Evolutionary conservation across 2,797 vertebrate species (phyloP).

Genomic region (Danio choprae): DNA sequence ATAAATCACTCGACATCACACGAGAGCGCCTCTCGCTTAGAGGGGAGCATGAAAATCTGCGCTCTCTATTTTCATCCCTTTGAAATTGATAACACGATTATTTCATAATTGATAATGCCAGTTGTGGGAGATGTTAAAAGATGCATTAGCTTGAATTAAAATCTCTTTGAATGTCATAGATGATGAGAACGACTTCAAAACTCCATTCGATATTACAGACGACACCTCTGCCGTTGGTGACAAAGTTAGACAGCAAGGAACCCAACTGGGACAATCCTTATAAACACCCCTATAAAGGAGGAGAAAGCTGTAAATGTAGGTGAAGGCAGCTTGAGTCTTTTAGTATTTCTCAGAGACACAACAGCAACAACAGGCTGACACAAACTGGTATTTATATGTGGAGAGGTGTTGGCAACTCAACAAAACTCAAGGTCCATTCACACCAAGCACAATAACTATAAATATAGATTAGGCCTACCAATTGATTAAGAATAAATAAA

Average conservation of each 20-base stretch:
- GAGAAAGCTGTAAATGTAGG: conserved; percentile 46
- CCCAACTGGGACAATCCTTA: conserved; percentile 35
- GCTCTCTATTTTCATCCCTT: conserved; percentile 40
- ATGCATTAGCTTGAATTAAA: conserved; percentile 44
- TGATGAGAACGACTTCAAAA: conserved; percentile 33
- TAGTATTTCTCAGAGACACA: conserved; percentile 25
- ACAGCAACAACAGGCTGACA: conserved; percentile 41
- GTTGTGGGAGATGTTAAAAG: conserved; percentile 38
- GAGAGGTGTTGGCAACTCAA: conserved; percentile 10
- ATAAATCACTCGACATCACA: conserved; percentile 45
- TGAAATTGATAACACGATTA: conserved; percentile 37
- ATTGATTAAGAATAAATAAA: too few species aligned
- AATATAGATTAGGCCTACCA: too few species aligned
- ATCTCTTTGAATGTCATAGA: conserved; percentile 35
- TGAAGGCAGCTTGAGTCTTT: conserved; percentile 29
- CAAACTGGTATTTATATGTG: conserved; percentile 32
- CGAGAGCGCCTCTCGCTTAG: background rate
- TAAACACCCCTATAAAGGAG: conserved; percentile 39
- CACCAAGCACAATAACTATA: too few species aligned
- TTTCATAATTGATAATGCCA: conserved; percentile 50
- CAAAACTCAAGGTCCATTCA: background rate
- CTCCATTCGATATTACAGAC: conserved; percentile 20
- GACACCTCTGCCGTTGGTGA: conserved; percentile 17
- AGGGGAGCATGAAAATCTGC: conserved; percentile 31
- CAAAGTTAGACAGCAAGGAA: conserved; percentile 35